A percentile compares a stretch with the other conserved stretches of the same genome.
Conservation (phyloP, 1,140 invertebrate species). For the Eupeodes corollae region DNA sequence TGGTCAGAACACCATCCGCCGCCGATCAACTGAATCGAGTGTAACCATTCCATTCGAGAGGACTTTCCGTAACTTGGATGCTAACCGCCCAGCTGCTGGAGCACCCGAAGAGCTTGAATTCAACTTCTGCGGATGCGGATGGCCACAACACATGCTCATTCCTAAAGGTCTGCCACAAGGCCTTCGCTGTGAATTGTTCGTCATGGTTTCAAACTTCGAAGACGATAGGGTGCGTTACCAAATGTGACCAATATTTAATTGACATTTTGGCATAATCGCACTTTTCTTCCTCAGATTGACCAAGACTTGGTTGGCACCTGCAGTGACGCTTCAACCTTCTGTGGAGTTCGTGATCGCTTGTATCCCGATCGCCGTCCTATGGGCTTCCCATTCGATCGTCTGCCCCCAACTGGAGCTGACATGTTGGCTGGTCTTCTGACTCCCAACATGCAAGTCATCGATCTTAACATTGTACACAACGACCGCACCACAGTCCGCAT, state of each 20-base stretch:
- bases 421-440: slow-evolving; percentile 51
- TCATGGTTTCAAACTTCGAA: slow-evolving; percentile 67
- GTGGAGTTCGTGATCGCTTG: slow-evolving; percentile 56
- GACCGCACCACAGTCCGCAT: slow-evolving; percentile 19
- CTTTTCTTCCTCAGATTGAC: slow-evolving; percentile 36
- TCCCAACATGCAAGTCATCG: slow-evolving; percentile 52
- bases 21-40: slow-evolving; percentile 50
- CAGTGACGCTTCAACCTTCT: slow-evolving; percentile 59
- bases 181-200: slow-evolving; percentile 58
- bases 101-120: slow-evolving; percentile 44
- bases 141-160: slow-evolving; percentile 75
- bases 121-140: slow-evolving; percentile 77
- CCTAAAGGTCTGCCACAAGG: slow-evolving; percentile 61
- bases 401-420: slow-evolving; percentile 40
- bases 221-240: slow-evolving; percentile 49
- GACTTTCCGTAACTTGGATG: slow-evolving; percentile 52
- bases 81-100: slow-evolving; percentile 43
- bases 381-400: slow-evolving; percentile 68
- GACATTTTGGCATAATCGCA: no score
- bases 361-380: slow-evolving; percentile 62
- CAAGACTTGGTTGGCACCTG: slow-evolving; percentile 46
- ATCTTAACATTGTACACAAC: slow-evolving; percentile 42
- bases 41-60: slow-evolving; percentile 63
- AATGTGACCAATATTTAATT: no score
- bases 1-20: slow-evolving; percentile 50